Evolutionary conservation across 2,888 invertebrate species (phyloP).

Genomic region (Dynastes hyllus): DNA sequence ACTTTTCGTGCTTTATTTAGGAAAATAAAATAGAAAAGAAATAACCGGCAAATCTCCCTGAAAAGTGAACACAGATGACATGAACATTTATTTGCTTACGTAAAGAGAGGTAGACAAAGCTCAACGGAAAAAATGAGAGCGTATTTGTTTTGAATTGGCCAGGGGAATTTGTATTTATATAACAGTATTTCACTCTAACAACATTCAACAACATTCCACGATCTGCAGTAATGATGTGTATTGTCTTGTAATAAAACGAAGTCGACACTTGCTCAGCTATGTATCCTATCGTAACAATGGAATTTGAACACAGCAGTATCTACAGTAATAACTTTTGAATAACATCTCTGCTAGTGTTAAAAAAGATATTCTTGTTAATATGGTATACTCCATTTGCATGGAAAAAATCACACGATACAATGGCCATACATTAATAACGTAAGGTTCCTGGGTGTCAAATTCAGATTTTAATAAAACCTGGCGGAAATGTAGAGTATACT

Average conservation of each 20-base stretch:
- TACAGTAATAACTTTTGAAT: too few relatives aligned
- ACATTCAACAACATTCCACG: not conserved
- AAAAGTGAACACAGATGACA: conserved; percentile 35
- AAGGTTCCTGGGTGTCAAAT: too few relatives aligned
- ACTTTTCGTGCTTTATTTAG: conserved; percentile 27
- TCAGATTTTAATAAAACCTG: too few relatives aligned
- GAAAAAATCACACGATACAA: too few relatives aligned
- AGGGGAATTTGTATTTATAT: conserved; percentile 22
- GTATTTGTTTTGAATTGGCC: conserved; percentile 11
- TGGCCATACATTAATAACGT: too few relatives aligned
- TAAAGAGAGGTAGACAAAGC: conserved; percentile 14
- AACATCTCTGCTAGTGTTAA: too few relatives aligned
- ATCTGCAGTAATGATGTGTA: conserved; percentile 15
- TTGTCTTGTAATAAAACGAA: not conserved
- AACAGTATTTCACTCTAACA: conserved; percentile 4
- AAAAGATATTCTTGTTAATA: too few relatives aligned
- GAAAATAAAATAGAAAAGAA: conserved; percentile 25
- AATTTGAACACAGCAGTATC: not conserved
- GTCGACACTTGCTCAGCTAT: not conserved
- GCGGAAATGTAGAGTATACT: too few relatives aligned
- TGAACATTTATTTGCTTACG: conserved; percentile 43
- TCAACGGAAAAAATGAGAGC: conserved; percentile 5
- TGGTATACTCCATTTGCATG: too few relatives aligned
- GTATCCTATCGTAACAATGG: not conserved
- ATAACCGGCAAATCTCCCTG: conserved; percentile 23